Evolutionary conservation across 2,797 vertebrate genomes (phyloP).

Genomic region (Galago senegalensis): DNA sequence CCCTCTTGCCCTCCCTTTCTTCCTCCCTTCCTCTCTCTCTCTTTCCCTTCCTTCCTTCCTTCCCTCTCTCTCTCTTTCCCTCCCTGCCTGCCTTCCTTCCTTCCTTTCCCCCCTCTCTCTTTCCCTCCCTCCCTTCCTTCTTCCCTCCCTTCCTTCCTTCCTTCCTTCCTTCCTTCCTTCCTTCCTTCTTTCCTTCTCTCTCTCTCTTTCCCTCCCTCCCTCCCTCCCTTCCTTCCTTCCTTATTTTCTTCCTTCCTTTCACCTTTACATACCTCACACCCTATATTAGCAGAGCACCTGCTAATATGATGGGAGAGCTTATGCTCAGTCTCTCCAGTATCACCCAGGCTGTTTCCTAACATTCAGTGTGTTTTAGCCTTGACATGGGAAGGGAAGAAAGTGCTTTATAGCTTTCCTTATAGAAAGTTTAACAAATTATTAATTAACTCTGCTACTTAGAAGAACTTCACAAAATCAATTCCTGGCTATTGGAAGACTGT

Average conservation of each 20-base stretch:
- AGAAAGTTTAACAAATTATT: background rate
- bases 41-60: too few relatives aligned
- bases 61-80: too few relatives aligned
- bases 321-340: background rate
- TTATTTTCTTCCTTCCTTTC: too few relatives aligned
- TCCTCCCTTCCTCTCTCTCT: too few relatives aligned
- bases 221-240: background rate
- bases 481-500: background rate
- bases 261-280: fast-evolving
- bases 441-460: background rate
- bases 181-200: too few relatives aligned
- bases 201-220: background rate
- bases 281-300: background rate
- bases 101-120: too few relatives aligned
- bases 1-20: too few relatives aligned
- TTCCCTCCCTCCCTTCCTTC: too few relatives aligned
- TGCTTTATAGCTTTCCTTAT: background rate
- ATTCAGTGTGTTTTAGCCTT: background rate
- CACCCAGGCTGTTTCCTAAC: background rate
- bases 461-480: background rate
- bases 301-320: background rate
- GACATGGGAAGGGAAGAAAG: background rate
- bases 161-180: too few relatives aligned
- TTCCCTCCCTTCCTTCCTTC: too few relatives aligned
- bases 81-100: too few relatives aligned